These are phyloP conservation scores for Solea solea DNA, from an alignment of 2,113 vertebrate genomes.

Conservation along the genomic window DNA sequence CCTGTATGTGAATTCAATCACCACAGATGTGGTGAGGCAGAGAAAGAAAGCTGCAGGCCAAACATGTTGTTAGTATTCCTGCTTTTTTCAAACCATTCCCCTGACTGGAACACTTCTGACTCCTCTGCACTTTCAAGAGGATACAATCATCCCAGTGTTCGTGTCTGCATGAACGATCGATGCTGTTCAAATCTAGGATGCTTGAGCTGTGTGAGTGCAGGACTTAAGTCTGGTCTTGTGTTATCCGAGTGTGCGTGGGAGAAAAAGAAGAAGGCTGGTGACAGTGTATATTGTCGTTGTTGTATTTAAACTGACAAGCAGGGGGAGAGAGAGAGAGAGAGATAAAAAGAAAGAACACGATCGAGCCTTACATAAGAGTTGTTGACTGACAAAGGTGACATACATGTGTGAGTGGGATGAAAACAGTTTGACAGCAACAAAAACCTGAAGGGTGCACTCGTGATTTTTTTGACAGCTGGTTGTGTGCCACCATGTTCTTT, in stretches of 20 bases:
- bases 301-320: conserved; percentile 49
- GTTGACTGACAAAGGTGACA: conserved; percentile 42
- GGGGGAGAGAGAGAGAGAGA: background rate
- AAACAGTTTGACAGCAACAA: conserved; percentile 24
- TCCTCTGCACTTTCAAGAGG: background rate
- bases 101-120: conserved; percentile 17
- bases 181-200: conserved; percentile 10
- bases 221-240: conserved; percentile 17
- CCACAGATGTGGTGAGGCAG: background rate
- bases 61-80: conserved; percentile 22
- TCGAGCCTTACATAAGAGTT: conserved; percentile 49
- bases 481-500: conserved; percentile 1
- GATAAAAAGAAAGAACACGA: conserved; percentile 47
- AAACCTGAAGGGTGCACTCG: background rate
- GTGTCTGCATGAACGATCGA: background rate
- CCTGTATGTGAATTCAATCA: background rate
- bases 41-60: conserved; percentile 2
- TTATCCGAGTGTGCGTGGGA: conserved; percentile 41
- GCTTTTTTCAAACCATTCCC: conserved; percentile 21
- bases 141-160: background rate
- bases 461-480: background rate
- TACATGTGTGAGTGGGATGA: conserved; percentile 5
- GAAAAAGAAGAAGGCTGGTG: conserved; percentile 1
- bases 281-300: conserved; percentile 43
- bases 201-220: conserved; percentile 19